Percentiles rank a stretch among this genome's conserved stretches.
phyloP scores from a whole-genome alignment of 2,113 vertebrate genomes.

The Cercocebus atys region DNA sequence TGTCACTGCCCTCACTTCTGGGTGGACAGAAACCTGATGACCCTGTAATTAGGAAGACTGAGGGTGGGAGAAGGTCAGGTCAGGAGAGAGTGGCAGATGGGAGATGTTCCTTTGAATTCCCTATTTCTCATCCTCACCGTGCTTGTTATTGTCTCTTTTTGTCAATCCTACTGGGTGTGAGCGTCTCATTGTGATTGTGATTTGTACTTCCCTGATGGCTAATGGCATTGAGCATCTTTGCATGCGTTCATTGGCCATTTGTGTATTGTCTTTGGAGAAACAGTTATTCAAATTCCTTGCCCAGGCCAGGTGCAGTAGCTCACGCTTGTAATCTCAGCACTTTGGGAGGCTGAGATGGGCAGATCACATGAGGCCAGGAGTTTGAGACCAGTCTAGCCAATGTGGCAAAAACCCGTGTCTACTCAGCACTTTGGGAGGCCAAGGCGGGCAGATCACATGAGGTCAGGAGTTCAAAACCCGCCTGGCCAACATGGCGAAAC shows the following conservation, averaged over 20 bases:
- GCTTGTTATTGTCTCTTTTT: neutral
- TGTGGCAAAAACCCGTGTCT: no score
- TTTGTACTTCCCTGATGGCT: neutral
- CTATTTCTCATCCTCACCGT: no score
- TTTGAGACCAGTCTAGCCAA: no score
- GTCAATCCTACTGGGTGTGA: neutral
- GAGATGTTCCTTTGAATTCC: neutral
- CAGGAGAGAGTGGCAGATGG: neutral
- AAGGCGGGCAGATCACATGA: no score
- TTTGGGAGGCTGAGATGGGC: no score
- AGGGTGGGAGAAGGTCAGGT: neutral
- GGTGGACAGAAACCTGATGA: neutral
- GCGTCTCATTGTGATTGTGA: fast-evolving
- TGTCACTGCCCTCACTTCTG: neutral
- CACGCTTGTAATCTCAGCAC: no score
- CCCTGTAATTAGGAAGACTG: neutral
- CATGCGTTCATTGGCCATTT: neutral
- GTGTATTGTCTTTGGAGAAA: neutral
- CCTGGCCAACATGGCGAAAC: no score
- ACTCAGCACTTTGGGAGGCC: no score
- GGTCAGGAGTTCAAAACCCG: no score
- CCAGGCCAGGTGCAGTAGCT: neutral
- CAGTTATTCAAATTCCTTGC: neutral
- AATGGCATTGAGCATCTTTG: neutral
- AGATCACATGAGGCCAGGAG: no score